Base-by-base conservation (phyloP, 2,113 vertebrate genomes). In the Apus apus region DNA sequence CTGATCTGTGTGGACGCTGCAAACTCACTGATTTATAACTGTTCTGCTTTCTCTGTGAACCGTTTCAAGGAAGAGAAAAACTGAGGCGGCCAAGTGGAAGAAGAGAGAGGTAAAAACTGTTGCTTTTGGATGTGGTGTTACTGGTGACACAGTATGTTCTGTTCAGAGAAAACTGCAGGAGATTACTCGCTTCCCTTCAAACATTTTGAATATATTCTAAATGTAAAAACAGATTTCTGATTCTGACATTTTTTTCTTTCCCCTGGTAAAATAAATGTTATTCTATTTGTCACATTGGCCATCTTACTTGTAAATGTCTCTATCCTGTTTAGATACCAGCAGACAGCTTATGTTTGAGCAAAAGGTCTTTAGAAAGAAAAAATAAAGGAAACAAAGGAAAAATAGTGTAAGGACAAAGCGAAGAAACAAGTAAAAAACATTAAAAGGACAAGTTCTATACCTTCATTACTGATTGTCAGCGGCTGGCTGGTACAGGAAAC, bases 271-370 rank as follows among this genome's bases (percentile, higher is more conserved):
- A 95, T 51, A 92, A 75, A 94, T 87, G 34, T 89, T 96, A 90
- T 97, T 97, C 95, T 57, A 85, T 77, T 95, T 97, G 94, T 82
- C 94, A 66, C 56, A 20, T n/a, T 36, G 38, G 14, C 83, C 46
- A 25, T 65, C 40, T 77, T 94, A 80, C 87, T 92, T 85, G 57
- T 67, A 93, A 96, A 94, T 80, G 71, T 61, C 57, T 92, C 71
- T 76, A 4, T 93, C 68, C 82, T 75, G 81, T 89, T 94, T 75
- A 89, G 80, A 73, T 54, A 92, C 13, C 64, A 83, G 68, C 26
- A 89, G 77, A 68, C 38, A 75, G 50, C 19, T 87, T 62, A 65
- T 51, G 40, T 77, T 95, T 90, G 38, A 82, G 43, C 58, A 87
- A 94, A 94, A 88, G 22, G 3, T 13, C 15, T 72, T 88, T 5